Percentiles rank a stretch among this genome's conserved stretches.
phyloP scores from a whole-genome alignment of 92 coral and sea anemone species.

The Umimayanthus chanpuru region DNA sequence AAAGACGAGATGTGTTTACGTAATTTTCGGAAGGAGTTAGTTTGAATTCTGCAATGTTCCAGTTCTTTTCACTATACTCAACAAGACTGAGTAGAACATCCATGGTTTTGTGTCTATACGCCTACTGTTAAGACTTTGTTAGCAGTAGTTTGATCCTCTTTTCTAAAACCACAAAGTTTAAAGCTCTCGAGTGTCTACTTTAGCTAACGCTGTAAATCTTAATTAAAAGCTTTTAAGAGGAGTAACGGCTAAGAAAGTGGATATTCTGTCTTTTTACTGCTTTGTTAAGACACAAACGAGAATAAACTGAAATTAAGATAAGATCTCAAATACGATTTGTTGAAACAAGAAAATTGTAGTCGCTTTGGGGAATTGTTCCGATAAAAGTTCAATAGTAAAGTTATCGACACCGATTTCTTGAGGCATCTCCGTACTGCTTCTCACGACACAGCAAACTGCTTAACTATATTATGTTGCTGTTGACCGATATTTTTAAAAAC shows the following conservation, averaged over 20 bases:
- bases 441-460: neutral
- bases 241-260: neutral
- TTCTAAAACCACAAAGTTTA: neutral
- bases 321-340: neutral
- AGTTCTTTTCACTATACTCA: neutral
- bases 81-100: neutral
- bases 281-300: neutral
- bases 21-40: neutral
- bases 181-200: neutral
- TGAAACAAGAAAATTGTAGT: neutral
- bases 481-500: neutral
- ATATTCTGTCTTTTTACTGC: neutral
- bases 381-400: too few relatives aligned
- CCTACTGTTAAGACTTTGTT: neutral
- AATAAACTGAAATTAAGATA: neutral
- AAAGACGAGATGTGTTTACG: neutral
- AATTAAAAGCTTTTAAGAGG: neutral
- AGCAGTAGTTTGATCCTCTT: conserved; percentile 10
- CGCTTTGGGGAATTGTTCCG: too few relatives aligned
- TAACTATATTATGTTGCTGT: neutral
- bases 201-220: neutral
- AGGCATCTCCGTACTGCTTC: neutral
- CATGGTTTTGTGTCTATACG: neutral
- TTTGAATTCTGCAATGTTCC: neutral
- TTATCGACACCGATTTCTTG: neutral